These are phyloP conservation scores for Cosmorhoe ocellata DNA, from an alignment of 2,888 invertebrate species.

Conservation along the genomic window DNA sequence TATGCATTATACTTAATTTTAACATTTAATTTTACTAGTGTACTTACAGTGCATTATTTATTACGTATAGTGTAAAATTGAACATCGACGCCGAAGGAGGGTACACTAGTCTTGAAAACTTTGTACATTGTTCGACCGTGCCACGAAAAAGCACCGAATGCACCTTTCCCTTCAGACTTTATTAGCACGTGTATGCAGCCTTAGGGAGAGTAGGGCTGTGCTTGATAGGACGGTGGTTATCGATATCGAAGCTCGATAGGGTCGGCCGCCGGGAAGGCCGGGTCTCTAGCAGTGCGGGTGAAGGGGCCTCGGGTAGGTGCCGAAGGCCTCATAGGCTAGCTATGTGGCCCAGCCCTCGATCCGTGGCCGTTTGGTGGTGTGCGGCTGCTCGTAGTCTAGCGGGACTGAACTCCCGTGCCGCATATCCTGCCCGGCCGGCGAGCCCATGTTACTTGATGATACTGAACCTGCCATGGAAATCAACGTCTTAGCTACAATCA, in stretches of 20 bases:
- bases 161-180: conserved; percentile 67
- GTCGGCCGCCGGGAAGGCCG: conserved; percentile 40
- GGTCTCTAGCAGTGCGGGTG: conserved; percentile 76
- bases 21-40: conserved; percentile 72
- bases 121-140: conserved; percentile 49
- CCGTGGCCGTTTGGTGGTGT: conserved; percentile 93
- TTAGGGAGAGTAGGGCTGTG: conserved; percentile 27
- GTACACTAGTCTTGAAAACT: conserved; percentile 31
- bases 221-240: conserved; percentile 43
- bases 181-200: conserved; percentile 37
- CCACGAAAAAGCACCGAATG: conserved; percentile 64
- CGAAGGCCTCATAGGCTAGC: conserved; percentile 82
- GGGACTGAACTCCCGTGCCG: conserved; percentile 64
- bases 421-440: conserved; percentile 84
- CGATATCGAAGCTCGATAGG: conserved; percentile 56
- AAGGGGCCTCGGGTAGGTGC: conserved; percentile 74
- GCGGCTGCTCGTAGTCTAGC: conserved; percentile 82
- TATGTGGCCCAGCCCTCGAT: conserved; percentile 97
- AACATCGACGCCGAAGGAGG: conserved; percentile 43
- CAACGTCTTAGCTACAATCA: not conserved
- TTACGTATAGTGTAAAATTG: conserved; percentile 75
- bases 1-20: conserved; percentile 60
- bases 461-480: conserved; percentile 85
- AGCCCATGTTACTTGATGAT: conserved; percentile 92
- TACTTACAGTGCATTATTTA: conserved; percentile 74